Evolutionary conservation across 2,113 vertebrate genomes (phyloP).

Genomic region (Turnix velox): DNA sequence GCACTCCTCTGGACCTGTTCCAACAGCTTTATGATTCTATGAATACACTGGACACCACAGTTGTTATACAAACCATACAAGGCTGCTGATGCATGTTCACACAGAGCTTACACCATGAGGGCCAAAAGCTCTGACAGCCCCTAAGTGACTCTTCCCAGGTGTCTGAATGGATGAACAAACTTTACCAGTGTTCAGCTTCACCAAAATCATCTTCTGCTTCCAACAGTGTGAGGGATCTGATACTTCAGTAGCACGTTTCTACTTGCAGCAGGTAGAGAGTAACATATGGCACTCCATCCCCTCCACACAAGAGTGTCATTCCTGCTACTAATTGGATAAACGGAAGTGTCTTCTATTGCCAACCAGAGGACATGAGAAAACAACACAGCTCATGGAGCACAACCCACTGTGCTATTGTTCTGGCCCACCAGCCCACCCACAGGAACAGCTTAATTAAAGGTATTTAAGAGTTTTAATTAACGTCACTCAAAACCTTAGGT

Average conservation of each 20-base stretch:
- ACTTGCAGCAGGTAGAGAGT: background rate
- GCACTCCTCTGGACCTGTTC: too few species aligned
- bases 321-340: background rate
- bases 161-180: background rate
- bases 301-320: background rate
- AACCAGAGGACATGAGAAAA: background rate
- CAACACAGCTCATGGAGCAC: background rate
- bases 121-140: background rate
- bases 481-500: background rate
- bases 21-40: background rate
- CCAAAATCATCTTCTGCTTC: background rate
- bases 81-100: background rate
- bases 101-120: background rate
- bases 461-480: conserved; percentile 1
- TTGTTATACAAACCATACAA: background rate
- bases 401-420: background rate
- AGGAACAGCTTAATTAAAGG: background rate
- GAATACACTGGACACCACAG: accelerated
- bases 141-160: accelerated
- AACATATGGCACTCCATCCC: background rate
- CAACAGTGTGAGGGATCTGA: background rate
- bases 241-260: accelerated
- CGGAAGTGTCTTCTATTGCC: background rate
- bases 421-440: background rate
- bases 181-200: background rate